A percentile compares a stretch with the other conserved stretches of the same genome.
phyloP scores from a whole-genome alignment of 2,888 invertebrate genomes.

The Ethmia dodecea region DNA sequence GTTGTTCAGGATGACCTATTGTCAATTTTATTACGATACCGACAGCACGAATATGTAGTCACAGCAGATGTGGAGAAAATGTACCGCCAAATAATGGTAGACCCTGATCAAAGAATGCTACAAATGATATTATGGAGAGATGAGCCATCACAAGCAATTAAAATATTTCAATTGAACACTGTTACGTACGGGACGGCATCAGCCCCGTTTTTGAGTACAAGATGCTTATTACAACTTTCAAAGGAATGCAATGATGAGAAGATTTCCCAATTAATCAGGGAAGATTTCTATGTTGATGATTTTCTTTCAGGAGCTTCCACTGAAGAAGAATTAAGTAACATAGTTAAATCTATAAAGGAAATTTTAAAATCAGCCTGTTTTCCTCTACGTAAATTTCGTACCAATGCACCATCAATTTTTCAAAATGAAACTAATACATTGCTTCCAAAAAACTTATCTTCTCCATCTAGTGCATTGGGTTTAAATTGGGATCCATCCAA shows the following conservation, averaged over 20 bases:
- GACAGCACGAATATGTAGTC: no score
- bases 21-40: constrained; percentile 8
- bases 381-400: constrained; percentile 6
- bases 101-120: constrained; percentile 4
- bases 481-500: constrained; percentile 10
- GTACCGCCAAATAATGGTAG: constrained; percentile 8
- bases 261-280: constrained; percentile 7
- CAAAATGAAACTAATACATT: neutral
- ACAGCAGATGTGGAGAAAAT: constrained; percentile 13
- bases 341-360: neutral
- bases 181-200: constrained; percentile 20
- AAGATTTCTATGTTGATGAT: no score
- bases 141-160: neutral
- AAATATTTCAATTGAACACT: constrained; percentile 17
- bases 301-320: constrained; percentile 7
- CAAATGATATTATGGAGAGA: constrained; percentile 13
- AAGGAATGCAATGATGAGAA: constrained; percentile 5
- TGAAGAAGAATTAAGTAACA: constrained; percentile 1
- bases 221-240: constrained; percentile 9
- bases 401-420: constrained; percentile 1
- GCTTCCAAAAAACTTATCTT: neutral
- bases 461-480: constrained; percentile 8
- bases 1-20: constrained; percentile 14
- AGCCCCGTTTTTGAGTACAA: constrained; percentile 8
- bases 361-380: constrained; percentile 7